Base-by-base conservation (phyloP, 2,888 invertebrate genomes). In the Scaptomyza parva region DNA sequence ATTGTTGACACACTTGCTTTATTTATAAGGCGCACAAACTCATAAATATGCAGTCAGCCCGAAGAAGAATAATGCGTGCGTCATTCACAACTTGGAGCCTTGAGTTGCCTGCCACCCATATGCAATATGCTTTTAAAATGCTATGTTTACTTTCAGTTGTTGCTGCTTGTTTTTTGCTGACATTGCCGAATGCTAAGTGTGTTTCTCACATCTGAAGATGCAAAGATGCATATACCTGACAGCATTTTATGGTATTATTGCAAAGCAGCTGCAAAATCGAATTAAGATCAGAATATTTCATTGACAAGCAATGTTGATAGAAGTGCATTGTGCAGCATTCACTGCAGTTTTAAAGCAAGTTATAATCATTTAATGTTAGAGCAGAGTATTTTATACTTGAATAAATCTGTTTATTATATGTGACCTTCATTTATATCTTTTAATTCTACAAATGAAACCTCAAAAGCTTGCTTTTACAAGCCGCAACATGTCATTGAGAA, bases 1-100 rank as follows among this genome's bases (percentile, higher is more conserved):
- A 75, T 79, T 87, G 87, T 87, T 84, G 83, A 84, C 84, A 87
- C 83, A 82, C 54, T 76, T 82, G 69, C 57, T 60, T 82, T 84
- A 84, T 87, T 85, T 85, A 76, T 85, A 79, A 74, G 74, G 69
- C 67, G 58, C 44, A 63, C 63, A 62, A 50, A 58, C 66, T 76
- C 79, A 84, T 87, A 87, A 79, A 85, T 85, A 87, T 82, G 77
- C 66, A 85, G 61, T 39, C 52, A 64, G 70, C 54, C 60, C 45
- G 44, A 14, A n/a, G n/a, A 44, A 59, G 64, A 53, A 58, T 75
- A 62, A 64, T 76, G 76, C 68, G 71, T 78, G 41, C 40, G 53
- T 71, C 64, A 57, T 70, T 62, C 53, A 62, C 53, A 58, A 41
- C 47, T 30, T 30, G 28, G n/a, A n/a, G 39, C 51, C 45, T 45